phyloP scores from a whole-genome alignment of 2,888 invertebrate species.

The Drosophila falleni region DNA sequence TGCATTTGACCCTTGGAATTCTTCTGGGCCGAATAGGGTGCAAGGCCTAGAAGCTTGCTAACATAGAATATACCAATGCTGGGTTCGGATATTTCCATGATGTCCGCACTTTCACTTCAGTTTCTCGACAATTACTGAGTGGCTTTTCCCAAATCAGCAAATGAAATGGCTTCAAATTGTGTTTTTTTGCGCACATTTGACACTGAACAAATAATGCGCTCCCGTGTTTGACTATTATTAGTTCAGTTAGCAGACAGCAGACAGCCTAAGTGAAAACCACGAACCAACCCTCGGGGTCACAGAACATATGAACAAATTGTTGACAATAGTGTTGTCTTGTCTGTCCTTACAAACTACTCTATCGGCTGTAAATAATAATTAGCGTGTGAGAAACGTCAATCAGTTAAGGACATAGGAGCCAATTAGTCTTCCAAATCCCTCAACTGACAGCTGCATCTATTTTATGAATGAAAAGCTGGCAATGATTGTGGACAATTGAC shows the following conservation, averaged over 20 bases:
- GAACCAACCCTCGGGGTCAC: background rate
- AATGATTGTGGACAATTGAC: constrained; percentile 27
- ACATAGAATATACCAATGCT: constrained; percentile 83
- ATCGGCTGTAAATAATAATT: constrained; percentile 75
- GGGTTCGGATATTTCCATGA: constrained; percentile 83
- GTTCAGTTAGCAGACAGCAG: constrained; percentile 39
- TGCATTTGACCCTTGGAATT: constrained; percentile 77
- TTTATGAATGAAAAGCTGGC: constrained; percentile 52
- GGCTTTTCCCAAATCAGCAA: constrained; percentile 19
- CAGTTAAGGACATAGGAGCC: constrained; percentile 61
- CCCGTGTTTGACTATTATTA: constrained; percentile 74
- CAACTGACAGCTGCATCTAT: constrained; percentile 28
- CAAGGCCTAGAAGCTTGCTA: constrained; percentile 82
- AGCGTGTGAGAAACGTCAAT: constrained; percentile 67
- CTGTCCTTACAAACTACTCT: constrained; percentile 17
- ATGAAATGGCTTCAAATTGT: constrained; percentile 40
- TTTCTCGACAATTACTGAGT: constrained; percentile 29
- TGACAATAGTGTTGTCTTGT: constrained; percentile 49
- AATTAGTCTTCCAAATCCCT: constrained; percentile 55
- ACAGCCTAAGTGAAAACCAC: constrained; percentile 42
- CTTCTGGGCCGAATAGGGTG: constrained; percentile 80
- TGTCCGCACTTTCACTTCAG: constrained; percentile 29
- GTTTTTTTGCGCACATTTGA: constrained; percentile 49
- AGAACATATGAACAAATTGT: constrained; percentile 37
- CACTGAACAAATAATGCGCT: constrained; percentile 69